Base-by-base conservation (phyloP, 2,113 vertebrate species). In the Neopipo cinnamomea region DNA sequence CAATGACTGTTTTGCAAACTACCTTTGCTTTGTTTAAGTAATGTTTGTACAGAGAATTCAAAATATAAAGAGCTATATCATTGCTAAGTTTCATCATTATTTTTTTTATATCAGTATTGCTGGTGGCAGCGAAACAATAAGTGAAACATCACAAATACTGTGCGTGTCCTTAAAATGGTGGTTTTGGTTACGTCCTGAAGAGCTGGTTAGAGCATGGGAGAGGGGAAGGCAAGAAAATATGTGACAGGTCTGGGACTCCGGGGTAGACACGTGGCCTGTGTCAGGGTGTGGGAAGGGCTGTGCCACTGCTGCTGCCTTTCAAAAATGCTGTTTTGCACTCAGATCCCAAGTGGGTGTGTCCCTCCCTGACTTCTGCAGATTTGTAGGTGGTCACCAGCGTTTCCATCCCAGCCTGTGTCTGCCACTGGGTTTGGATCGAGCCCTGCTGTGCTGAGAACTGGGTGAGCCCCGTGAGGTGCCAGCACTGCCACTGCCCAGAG, bases 31-130 rank as follows among this genome's bases (percentile, higher is more conserved):
- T 94, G 81, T 94, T 96, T 81, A 93, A 86, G 75, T 82, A 71
- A 89, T 84, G 85, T 90, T 95, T 95, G 93, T 95, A 93, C 82
- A 95, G 82, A 96, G 71, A 90, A 92, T 88, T 82, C 56, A 90
- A 90, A 93, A 95, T 90, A 93, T 85, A 93, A 78, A 93, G 70
- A 95, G 35, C 78, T 94, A 71, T 82, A 92, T 93, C 72, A 63
- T 92, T 95, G 78, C 82, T 82, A 92, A 90, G 91, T 88, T 93
- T 93, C 85, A 62, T 66, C 41, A 42, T 80, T 30, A 17, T 24
- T 89, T 90, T 61, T 96, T 73, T 74, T 12, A 1, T 24, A 6
- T 31, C 27, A 46, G 6, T 39, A 30, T 75, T 75, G 53, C 27
- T 61, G 23, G 44, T 7, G 16, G 22, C 31, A 72, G 70, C 23